Conservation (phyloP, 2,113 vertebrate genomes). For the Gymnogyps californianus region DNA sequence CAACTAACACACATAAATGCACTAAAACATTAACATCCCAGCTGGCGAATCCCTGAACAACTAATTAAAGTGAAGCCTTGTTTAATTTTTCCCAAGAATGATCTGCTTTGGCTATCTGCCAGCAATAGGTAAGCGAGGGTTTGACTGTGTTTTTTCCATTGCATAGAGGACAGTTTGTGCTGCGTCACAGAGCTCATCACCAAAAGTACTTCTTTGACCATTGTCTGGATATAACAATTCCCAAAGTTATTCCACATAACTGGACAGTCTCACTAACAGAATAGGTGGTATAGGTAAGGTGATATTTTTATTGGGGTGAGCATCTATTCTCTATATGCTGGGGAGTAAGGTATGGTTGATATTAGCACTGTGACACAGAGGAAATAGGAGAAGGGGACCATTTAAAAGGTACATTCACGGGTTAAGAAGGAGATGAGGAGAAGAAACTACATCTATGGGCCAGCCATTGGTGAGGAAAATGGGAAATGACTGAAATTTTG, state of each 20-base stretch:
- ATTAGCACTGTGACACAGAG: neutral
- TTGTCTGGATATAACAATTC: neutral
- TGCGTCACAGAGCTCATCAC: neutral
- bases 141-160: neutral
- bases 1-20: slow-evolving; percentile 56
- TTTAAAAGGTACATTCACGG: neutral
- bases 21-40: slow-evolving; percentile 60
- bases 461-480: neutral
- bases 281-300: neutral
- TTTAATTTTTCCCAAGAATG: slow-evolving; percentile 76
- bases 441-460: neutral
- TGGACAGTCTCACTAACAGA: neutral
- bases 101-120: slow-evolving; percentile 72
- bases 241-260: neutral
- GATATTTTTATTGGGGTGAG: neutral
- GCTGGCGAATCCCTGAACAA: slow-evolving; percentile 57
- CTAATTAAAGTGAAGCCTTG: slow-evolving; percentile 72
- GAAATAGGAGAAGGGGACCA: accelerated
- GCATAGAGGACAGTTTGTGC: neutral
- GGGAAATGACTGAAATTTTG: neutral
- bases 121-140: slow-evolving; percentile 29
- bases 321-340: neutral
- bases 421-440: neutral
- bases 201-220: neutral
- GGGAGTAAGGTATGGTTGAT: neutral